Evolutionary conservation across 2,113 vertebrate species (phyloP), one percentile per base, ranked within the genome.

Genomic region (Xiphophorus maculatus): DNA sequence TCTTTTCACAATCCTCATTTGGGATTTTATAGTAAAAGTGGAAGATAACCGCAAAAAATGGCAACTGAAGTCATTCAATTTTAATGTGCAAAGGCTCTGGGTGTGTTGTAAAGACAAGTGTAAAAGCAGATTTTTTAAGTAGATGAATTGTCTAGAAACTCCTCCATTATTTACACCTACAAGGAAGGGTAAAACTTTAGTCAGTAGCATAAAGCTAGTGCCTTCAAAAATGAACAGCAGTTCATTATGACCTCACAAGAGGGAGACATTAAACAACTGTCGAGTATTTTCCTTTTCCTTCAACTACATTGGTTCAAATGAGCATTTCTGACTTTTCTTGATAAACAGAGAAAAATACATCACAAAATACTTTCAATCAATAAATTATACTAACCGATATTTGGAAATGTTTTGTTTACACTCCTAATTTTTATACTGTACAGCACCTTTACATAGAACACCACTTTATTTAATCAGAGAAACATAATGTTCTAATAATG

Each of bases 241-340:
- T 61, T 28, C 42, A 7, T 14, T 0, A n/a, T 10, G 1, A 42
- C 1, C 44, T 85, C 86, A 73, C 85, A 76, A 88, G 90, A 83
- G 83, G 88, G 86, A 82, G 84, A 80, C 88, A 90, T 73, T 78
- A 44, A 19, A 11, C 48, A 75, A 12, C 10, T 60, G 48, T 10
- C 27, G 22, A 29, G n/a, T 28, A 2, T 42, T n/a, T 28, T 28
- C 0, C 48, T 19, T 58, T 51, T 3, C 0, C 33, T 25, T 27
- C 32, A 74, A 40, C 58, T 12, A 66, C 4, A 40, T 40, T 14
- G 25, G 19, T 11, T 58, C 25, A 58, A 58, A 48, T 48, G 44
- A 48, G 44, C 44, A 48, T 17, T 48, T 48, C 51, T 10, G 6
- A 58, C n/a, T 58, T 22, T 58, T 58, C 3, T 58, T n/a, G 51